These are phyloP conservation scores for Archocentrus centrarchus DNA, from an alignment of 2,113 vertebrate species.

Conservation along the genomic window DNA sequence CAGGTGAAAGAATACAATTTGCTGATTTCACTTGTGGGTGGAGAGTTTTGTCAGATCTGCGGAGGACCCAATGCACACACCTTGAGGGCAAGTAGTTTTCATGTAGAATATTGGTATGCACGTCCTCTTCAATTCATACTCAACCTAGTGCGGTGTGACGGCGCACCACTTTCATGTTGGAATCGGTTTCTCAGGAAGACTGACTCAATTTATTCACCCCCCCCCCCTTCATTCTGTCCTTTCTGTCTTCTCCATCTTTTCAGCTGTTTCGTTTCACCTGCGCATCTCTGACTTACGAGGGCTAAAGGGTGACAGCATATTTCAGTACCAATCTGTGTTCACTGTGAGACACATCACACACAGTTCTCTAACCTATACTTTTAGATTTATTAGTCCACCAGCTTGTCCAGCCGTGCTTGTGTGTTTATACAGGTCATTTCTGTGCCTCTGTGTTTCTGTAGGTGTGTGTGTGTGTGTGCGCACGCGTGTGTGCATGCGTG, in stretches of 20 bases:
- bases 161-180: slow-evolving; percentile 66
- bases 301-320: slow-evolving; percentile 19
- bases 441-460: neutral
- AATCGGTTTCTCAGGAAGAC: slow-evolving; percentile 57
- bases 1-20: slow-evolving; percentile 41
- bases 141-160: slow-evolving; percentile 58
- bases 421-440: neutral
- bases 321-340: slow-evolving; percentile 35
- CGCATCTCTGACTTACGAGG: neutral
- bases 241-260: slow-evolving; percentile 43
- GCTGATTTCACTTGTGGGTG: slow-evolving; percentile 47
- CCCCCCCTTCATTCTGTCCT: slow-evolving; percentile 3
- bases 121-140: slow-evolving; percentile 44
- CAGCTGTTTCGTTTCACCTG: slow-evolving; percentile 29
- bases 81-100: slow-evolving; percentile 30
- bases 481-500: neutral
- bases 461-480: neutral
- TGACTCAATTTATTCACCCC: slow-evolving; percentile 17
- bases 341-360: slow-evolving; percentile 18
- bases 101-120: slow-evolving; percentile 44
- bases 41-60: slow-evolving; percentile 40
- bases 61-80: slow-evolving; percentile 7
- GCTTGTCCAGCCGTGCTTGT: neutral
- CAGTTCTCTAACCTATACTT: slow-evolving; percentile 1
- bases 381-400: neutral